These are phyloP conservation scores for Drosophila guanche DNA, from an alignment of 1,140 invertebrate species.

Conservation along the genomic window DNA sequence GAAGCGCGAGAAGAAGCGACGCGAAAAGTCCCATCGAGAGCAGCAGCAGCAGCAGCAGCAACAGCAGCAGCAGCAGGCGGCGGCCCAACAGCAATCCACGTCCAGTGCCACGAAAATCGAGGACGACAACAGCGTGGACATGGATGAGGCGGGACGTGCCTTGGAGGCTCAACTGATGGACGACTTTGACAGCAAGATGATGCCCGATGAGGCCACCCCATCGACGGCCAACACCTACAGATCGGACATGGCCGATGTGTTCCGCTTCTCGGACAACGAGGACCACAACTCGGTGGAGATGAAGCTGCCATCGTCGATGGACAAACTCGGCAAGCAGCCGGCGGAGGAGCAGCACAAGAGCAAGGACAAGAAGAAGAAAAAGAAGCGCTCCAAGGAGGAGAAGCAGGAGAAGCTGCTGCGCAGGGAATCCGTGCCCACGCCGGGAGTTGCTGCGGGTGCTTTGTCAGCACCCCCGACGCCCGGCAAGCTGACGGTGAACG, in stretches of 20 bases:
- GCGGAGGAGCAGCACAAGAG: slow-evolving; percentile 84
- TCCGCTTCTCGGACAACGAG: slow-evolving; percentile 85
- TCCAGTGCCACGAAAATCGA: slow-evolving; percentile 83
- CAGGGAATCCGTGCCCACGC: slow-evolving; percentile 86
- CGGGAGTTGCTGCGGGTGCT: background rate
- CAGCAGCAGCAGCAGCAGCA: slow-evolving; percentile 60
- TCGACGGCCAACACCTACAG: slow-evolving; percentile 78
- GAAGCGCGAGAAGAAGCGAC: slow-evolving; percentile 89
- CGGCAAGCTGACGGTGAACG: slow-evolving; percentile 73
- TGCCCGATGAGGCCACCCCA: slow-evolving; percentile 74
- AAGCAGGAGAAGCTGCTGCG: slow-evolving; percentile 87
- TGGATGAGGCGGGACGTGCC: slow-evolving; percentile 90
- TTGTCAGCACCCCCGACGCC: slow-evolving; percentile 17
- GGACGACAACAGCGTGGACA: slow-evolving; percentile 91
- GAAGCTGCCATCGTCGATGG: slow-evolving; percentile 19
- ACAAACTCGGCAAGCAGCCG: slow-evolving; percentile 29
- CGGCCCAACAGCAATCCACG: slow-evolving; percentile 54
- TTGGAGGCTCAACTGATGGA: slow-evolving; percentile 91
- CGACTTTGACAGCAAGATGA: slow-evolving; percentile 84
- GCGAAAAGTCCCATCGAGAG: slow-evolving; percentile 83
- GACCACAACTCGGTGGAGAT: slow-evolving; percentile 73
- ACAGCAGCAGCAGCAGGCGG: slow-evolving; percentile 61
- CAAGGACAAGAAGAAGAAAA: slow-evolving; percentile 92
- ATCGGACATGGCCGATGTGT: slow-evolving; percentile 82
- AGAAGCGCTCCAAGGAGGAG: slow-evolving; percentile 92